A percentile compares a stretch with the other conserved stretches of the same genome.
These are phyloP conservation scores for Bovichtus variegatus DNA, from an alignment of 2,797 vertebrate genomes.

Conservation along the genomic window DNA sequence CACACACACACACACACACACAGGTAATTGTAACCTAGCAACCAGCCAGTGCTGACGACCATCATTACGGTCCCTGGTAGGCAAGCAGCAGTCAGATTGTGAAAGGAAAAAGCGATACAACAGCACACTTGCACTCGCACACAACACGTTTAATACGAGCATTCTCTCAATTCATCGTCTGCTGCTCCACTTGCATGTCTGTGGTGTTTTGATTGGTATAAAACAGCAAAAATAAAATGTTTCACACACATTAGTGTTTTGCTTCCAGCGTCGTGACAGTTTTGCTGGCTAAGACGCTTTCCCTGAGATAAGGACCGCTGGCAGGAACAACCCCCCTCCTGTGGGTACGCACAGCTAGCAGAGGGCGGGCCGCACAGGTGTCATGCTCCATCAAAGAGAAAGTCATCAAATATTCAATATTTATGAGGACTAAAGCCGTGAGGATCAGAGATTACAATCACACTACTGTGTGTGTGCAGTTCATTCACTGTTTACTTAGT, in stretches of 20 bases:
- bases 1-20: constrained; percentile 41
- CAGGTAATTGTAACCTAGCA: constrained; percentile 90
- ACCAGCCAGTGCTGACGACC: constrained; percentile 86
- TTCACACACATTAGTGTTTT: constrained; percentile 32
- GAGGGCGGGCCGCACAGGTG: constrained; percentile 72
- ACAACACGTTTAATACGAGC: constrained; percentile 14
- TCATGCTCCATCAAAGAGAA: constrained; percentile 79
- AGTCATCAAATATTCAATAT: constrained; percentile 84
- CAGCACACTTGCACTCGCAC: constrained; percentile 27
- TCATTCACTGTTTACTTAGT: constrained; percentile 7
- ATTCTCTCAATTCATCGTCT: constrained; percentile 33
- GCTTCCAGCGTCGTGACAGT: constrained; percentile 38
- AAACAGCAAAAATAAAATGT: constrained; percentile 50
- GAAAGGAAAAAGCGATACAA: constrained; percentile 66
- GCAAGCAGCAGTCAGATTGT: constrained; percentile 81
- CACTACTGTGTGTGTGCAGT: constrained; percentile 28
- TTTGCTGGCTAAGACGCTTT: constrained; percentile 62
- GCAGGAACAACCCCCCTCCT: constrained; percentile 61
- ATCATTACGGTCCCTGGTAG: constrained; percentile 82
- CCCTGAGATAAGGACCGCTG: constrained; percentile 46
- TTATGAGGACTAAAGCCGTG: constrained; percentile 75
- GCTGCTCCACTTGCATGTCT: constrained; percentile 14
- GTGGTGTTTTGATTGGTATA: constrained; percentile 40
- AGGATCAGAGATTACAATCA: constrained; percentile 69
- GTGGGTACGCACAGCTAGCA: constrained; percentile 36